Base-by-base conservation (phyloP, 2,797 vertebrate genomes). In the Spinus pinus region DNA sequence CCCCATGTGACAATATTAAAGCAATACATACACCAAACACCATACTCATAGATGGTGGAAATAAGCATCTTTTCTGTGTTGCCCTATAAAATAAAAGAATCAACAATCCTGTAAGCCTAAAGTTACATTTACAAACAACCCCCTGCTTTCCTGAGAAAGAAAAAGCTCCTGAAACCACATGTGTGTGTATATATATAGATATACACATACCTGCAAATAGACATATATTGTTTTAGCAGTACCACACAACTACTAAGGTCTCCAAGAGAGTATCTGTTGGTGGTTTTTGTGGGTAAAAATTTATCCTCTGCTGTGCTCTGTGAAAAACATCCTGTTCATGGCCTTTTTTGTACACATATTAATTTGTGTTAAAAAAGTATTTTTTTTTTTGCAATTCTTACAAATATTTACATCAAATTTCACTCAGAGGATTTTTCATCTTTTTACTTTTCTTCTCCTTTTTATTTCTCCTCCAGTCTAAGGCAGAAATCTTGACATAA, bases 281-380 rank as follows among this genome's bases (percentile, higher is more conserved):
- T 25, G 25, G 3, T 18, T 82, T 82, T 33, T 4, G 0, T 2
- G 6, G 3, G 3, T 6, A 44, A 53, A 60, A 49, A 22, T 25
- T 5, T 0, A 30, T 41, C 3, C 1, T 53, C 14, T 54, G 4
- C 5, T 51, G 7, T 70, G 7, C 4, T 80, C 1, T 57, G 4
- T 11, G 12, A 28, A 13, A 2, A 85, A 66, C 2, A 4, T 25
- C 13, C 17, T 56, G 12, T 3, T 30, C 41, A 19, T 57, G 24
- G 19, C 14, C 42, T 85, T 5, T 8, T 7, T 27, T 1, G 1
- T 15, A 13, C 3, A 50, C 5, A 27, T n/a, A 35, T 19, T 19
- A 69, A 39, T 65, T 56, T 69, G 5, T 31, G 25, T 50, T 60
- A 1, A 35, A 72, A 66, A 49, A 30, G 0, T 0, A 27, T 51